Conservation (phyloP, 2,888 invertebrate species). For the Orthosia gothica region DNA sequence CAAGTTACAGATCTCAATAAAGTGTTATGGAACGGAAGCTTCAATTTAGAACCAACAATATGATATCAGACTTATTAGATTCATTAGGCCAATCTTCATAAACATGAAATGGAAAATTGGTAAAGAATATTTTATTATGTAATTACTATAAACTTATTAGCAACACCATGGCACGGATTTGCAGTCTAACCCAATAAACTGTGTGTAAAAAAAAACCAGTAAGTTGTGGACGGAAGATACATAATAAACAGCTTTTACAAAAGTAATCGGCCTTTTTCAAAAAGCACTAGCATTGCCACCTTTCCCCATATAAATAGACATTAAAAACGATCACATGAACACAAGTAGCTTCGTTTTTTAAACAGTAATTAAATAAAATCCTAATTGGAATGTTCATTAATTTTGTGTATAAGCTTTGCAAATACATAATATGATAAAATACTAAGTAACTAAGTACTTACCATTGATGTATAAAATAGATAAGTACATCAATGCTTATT, state of each 20-base stretch:
- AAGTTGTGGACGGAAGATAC: constrained; percentile 66
- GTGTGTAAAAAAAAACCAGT: constrained; percentile 22
- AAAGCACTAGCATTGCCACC: constrained; percentile 42
- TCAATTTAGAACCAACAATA: constrained; percentile 32
- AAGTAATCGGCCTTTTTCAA: constrained; percentile 47
- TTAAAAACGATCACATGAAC: constrained; percentile 47
- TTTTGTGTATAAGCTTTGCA: constrained; percentile 62
- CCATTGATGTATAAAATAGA: constrained; percentile 58
- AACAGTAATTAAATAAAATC: constrained; percentile 61
- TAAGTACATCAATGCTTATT: constrained; percentile 62
- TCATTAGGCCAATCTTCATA: constrained; percentile 64
- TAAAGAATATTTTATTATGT: constrained; percentile 33
- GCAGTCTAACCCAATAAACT: constrained; percentile 47
- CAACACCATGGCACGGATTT: constrained; percentile 60
- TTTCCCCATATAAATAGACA: constrained; percentile 51
- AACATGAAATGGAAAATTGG: constrained; percentile 56
- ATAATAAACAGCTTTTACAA: constrained; percentile 47
- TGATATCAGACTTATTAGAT: constrained; percentile 57
- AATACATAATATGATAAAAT: constrained; percentile 52
- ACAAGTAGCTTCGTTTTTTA: constrained; percentile 51
- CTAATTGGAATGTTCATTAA: constrained; percentile 68
- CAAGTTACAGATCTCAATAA: constrained; percentile 26
- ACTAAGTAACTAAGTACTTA: constrained; percentile 68
- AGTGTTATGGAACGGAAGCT: constrained; percentile 29
- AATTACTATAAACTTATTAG: constrained; percentile 35